Evolutionary conservation across 2,113 vertebrate genomes (phyloP).

Genomic region (Gymnobelideus leadbeateri): DNA sequence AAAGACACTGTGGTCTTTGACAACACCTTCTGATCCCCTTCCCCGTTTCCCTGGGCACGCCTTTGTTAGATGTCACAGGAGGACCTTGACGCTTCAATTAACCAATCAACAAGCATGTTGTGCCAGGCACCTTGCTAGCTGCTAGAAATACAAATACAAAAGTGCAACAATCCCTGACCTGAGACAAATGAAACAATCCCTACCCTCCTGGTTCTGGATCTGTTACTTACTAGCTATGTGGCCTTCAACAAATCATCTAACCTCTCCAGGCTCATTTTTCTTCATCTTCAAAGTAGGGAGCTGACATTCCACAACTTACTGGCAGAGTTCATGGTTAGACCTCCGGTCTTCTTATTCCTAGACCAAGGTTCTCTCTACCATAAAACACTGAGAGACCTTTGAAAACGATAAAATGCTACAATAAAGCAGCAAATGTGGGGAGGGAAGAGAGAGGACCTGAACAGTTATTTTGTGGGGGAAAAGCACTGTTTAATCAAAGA

Average conservation of each 20-base stretch:
- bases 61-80: not conserved
- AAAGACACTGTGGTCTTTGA: not conserved
- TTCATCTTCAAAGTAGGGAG: too few species aligned
- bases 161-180: not conserved
- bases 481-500: conserved; percentile 69
- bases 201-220: not conserved
- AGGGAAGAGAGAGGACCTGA: not conserved
- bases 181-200: not conserved
- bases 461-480: not conserved
- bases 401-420: conserved; percentile 1
- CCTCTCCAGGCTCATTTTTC: not conserved
- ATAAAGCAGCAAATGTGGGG: not conserved
- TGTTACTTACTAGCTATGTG: not conserved
- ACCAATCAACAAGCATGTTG: not conserved
- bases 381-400: conserved; percentile 8
- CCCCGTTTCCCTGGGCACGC: not conserved
- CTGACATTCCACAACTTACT: not conserved
- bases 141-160: not conserved
- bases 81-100: not conserved
- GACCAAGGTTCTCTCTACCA: conserved; percentile 4
- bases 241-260: not conserved
- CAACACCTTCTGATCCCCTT: not conserved
- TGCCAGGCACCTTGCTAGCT: not conserved
- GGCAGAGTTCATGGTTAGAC: not conserved
- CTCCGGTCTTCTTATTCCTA: not conserved